These are phyloP conservation scores for Dendrocincla tyrannina DNA, from an alignment of 2,797 vertebrate genomes.

Conservation along the genomic window DNA sequence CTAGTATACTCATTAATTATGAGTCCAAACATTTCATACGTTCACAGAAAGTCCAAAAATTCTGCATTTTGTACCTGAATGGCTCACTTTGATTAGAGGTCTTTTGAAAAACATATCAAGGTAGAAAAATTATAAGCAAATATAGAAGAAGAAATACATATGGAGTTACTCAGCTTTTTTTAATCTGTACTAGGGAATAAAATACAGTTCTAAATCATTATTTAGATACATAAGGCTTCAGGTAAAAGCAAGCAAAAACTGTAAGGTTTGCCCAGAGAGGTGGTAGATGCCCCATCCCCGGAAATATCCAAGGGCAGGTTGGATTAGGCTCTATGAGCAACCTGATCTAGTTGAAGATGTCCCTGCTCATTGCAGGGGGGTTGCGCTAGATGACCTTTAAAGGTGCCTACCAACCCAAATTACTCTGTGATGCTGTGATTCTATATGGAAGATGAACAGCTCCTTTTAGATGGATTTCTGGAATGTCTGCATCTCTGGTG, in stretches of 20 bases:
- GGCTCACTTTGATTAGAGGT: background rate
- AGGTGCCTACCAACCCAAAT: background rate
- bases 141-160: background rate
- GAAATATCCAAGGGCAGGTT: background rate
- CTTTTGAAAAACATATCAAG: background rate
- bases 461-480: background rate
- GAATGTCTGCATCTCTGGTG: background rate
- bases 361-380: background rate
- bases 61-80: background rate
- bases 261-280: background rate
- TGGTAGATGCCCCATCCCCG: background rate
- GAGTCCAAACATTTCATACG: background rate
- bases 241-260: background rate
- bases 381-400: background rate
- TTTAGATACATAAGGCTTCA: background rate
- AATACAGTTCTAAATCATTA: background rate
- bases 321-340: background rate
- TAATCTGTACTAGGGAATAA: background rate
- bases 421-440: background rate
- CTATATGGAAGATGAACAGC: background rate
- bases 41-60: background rate
- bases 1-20: background rate
- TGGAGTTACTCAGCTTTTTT: background rate
- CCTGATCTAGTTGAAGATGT: background rate
- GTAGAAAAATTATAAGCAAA: background rate